Conservation (phyloP, 2,113 vertebrate species). For the Dicrurus megarhynchus region DNA sequence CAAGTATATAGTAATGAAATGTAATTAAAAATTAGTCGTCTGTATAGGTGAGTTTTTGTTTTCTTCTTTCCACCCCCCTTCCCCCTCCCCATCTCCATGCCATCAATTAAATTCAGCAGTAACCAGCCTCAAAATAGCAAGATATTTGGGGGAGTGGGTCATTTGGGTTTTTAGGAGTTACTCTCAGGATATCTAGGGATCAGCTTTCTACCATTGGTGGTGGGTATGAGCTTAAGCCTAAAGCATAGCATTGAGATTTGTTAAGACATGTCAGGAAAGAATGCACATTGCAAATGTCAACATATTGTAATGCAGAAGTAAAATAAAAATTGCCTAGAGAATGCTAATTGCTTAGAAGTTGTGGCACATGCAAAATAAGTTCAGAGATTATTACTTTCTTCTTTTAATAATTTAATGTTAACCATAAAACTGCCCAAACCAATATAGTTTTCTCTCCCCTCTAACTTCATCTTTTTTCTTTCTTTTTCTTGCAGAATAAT, state of each 20-base stretch:
- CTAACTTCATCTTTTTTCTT: background rate
- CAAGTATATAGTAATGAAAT: background rate
- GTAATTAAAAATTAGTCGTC: background rate
- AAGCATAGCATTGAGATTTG: background rate
- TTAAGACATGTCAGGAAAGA: background rate
- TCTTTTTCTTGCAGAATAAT: background rate
- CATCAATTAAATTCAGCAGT: background rate
- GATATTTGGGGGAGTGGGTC: background rate
- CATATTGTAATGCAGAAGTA: background rate
- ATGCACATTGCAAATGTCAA: background rate
- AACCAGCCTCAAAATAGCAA: background rate
- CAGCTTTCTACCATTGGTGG: background rate
- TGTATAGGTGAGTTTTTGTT: background rate
- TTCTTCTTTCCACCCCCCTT: rapidly evolving
- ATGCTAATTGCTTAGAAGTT: background rate
- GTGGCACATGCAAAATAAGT: background rate
- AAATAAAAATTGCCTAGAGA: background rate
- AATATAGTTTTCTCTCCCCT: background rate
- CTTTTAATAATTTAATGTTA: background rate
- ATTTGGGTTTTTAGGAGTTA: background rate
- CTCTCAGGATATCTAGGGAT: background rate
- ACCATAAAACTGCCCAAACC: background rate
- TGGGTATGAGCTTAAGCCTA: background rate
- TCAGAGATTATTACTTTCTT: background rate
- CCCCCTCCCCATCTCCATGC: background rate